These are phyloP conservation scores for Brachypteracias leptosomus DNA, from an alignment of 2,113 vertebrate genomes.

Conservation along the genomic window DNA sequence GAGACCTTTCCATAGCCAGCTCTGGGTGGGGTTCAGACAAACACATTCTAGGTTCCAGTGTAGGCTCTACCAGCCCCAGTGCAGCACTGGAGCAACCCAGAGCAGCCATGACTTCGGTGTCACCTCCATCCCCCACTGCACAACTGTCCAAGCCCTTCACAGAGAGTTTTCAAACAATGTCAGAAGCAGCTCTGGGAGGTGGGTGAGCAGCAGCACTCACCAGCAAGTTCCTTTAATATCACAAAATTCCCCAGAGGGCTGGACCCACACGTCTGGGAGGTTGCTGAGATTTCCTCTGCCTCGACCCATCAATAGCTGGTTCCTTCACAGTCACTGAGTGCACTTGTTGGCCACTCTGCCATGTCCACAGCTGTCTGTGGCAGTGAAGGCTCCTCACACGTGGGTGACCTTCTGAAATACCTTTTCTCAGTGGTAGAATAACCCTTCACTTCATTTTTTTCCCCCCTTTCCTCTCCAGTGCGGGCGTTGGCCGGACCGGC, in stretches of 20 bases:
- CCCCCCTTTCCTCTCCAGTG: conserved; percentile 66
- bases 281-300: background rate
- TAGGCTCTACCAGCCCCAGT: background rate
- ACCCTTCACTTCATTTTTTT: accelerated
- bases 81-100: background rate
- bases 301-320: background rate
- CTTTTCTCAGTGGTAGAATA: too few relatives aligned
- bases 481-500: conserved; percentile 92
- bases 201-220: background rate
- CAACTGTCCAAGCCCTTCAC: background rate
- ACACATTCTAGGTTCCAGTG: background rate
- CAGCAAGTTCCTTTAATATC: background rate
- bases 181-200: background rate
- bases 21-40: background rate
- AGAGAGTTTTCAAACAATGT: background rate
- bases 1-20: too few relatives aligned
- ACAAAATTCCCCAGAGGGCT: background rate
- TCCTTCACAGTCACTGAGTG: too few relatives aligned
- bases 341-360: background rate
- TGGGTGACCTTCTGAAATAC: background rate
- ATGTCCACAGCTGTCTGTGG: background rate
- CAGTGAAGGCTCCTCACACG: accelerated
- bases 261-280: background rate
- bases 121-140: background rate
- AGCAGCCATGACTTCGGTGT: background rate